Evolutionary conservation across 1,140 invertebrate species (phyloP).

Genomic region (Eueides isabella): DNA sequence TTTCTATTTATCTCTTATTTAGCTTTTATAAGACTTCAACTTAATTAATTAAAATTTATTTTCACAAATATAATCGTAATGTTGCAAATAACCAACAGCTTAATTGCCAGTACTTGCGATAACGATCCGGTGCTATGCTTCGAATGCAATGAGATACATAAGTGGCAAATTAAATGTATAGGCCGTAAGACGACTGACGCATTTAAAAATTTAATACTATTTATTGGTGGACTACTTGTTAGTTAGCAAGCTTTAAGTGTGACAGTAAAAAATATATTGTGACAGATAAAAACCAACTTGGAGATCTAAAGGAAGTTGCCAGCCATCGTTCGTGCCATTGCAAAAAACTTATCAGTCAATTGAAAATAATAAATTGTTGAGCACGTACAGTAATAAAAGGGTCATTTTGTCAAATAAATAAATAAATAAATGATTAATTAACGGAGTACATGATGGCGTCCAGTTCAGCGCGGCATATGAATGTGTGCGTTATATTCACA

Average conservation of each 20-base stretch:
- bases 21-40: conserved; percentile 16
- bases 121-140: conserved; percentile 26
- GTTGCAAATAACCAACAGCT: conserved; percentile 16
- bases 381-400: conserved; percentile 48
- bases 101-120: conserved; percentile 31
- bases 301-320: conserved; percentile 21
- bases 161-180: conserved; percentile 26
- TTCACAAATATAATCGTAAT: conserved; percentile 18
- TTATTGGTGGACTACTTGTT: not conserved
- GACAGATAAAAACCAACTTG: conserved; percentile 9
- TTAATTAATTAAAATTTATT: conserved; percentile 35
- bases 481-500: conserved; percentile 50
- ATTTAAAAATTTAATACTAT: conserved; percentile 8
- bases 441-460: conserved; percentile 35
- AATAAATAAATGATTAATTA: conserved; percentile 60
- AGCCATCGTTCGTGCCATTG: conserved; percentile 31
- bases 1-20: conserved; percentile 27
- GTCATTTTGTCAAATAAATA: conserved; percentile 58
- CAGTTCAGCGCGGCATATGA: conserved; percentile 44
- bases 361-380: conserved; percentile 53
- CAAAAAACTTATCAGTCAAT: conserved; percentile 48
- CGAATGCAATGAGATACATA: conserved; percentile 24
- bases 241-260: too few relatives aligned
- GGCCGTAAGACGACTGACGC: conserved; percentile 3
- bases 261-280: not conserved